Conservation (phyloP, 2,113 vertebrate species). For the Acanthochromis polyacanthus region DNA sequence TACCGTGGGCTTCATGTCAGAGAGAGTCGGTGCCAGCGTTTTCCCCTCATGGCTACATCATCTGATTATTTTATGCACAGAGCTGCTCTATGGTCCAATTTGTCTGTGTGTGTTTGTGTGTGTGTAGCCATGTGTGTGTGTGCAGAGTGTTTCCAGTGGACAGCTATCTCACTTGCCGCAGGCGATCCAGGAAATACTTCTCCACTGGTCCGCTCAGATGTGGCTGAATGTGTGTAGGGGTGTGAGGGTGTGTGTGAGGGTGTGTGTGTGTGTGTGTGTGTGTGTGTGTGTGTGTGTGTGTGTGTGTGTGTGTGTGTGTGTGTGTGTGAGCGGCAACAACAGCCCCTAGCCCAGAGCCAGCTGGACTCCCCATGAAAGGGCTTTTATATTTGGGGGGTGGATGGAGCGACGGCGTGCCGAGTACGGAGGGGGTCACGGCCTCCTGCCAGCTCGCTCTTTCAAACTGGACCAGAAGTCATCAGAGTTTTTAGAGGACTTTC, state of each 20-base stretch:
- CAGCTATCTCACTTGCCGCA: slow-evolving; percentile 59
- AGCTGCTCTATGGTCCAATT: slow-evolving; percentile 53
- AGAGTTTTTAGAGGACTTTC: slow-evolving; percentile 39
- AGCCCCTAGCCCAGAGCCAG: slow-evolving; percentile 63
- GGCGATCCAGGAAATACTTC: slow-evolving; percentile 73
- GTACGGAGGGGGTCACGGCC: slow-evolving; percentile 62
- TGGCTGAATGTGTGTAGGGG: slow-evolving; percentile 29
- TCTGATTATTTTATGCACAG: slow-evolving; percentile 65
- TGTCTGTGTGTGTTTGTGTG: slow-evolving; percentile 45
- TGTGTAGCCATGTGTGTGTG: slow-evolving; percentile 12
- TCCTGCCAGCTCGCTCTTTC: slow-evolving; percentile 54
- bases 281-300: slow-evolving; percentile 30
- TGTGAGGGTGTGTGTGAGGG: slow-evolving; percentile 17
- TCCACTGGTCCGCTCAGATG: slow-evolving; percentile 68
- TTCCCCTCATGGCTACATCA: slow-evolving; percentile 47
- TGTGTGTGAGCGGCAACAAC: slow-evolving; percentile 36
- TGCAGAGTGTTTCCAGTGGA: slow-evolving; percentile 51
- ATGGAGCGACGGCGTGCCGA: slow-evolving; percentile 21
- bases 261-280: slow-evolving; percentile 37
- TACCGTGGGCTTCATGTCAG: slow-evolving; percentile 31
- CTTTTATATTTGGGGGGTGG: slow-evolving; percentile 2
- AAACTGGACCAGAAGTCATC: slow-evolving; percentile 43
- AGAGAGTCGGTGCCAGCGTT: slow-evolving; percentile 35
- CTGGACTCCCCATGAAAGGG: slow-evolving; percentile 71
- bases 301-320: slow-evolving; percentile 38